Conservation (phyloP, 2,113 vertebrate genomes). For the Cottus gobio region DNA sequence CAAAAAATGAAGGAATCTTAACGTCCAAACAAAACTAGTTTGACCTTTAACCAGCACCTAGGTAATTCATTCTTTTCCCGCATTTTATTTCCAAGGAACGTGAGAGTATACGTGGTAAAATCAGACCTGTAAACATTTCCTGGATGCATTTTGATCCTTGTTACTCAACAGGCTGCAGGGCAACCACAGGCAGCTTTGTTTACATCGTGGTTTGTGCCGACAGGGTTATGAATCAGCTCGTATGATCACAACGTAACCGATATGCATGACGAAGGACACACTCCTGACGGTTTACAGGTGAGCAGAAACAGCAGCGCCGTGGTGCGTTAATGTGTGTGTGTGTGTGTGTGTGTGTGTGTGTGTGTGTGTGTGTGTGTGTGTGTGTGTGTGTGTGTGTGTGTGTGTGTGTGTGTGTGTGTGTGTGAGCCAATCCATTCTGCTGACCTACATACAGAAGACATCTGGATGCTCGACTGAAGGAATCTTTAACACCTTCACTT, state of each 20-base stretch:
- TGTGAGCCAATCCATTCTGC: conserved; percentile 4
- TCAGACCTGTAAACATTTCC: background rate
- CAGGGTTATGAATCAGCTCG: background rate
- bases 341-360: too few relatives aligned
- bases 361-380: conserved; percentile 40
- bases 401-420: conserved; percentile 20
- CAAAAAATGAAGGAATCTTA: background rate
- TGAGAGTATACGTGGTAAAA: background rate
- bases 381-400: too few relatives aligned
- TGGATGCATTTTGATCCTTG: background rate
- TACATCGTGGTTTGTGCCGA: background rate
- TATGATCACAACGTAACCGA: background rate
- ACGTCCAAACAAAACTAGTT: background rate
- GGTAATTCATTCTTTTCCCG: background rate
- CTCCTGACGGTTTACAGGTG: conserved; percentile 19
- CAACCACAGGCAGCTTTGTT: background rate
- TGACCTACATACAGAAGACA: conserved; percentile 61
- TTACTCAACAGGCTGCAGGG: background rate
- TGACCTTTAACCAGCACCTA: background rate
- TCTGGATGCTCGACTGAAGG: conserved; percentile 21
- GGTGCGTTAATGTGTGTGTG: conserved; percentile 19
- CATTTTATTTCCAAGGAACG: background rate
- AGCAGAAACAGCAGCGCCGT: background rate
- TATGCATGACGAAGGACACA: background rate
- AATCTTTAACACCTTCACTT: background rate